A percentile compares a stretch with the other conserved stretches of the same genome.
Conservation (phyloP, 2,113 vertebrate genomes). For the Cyprinodon tularosa region DNA sequence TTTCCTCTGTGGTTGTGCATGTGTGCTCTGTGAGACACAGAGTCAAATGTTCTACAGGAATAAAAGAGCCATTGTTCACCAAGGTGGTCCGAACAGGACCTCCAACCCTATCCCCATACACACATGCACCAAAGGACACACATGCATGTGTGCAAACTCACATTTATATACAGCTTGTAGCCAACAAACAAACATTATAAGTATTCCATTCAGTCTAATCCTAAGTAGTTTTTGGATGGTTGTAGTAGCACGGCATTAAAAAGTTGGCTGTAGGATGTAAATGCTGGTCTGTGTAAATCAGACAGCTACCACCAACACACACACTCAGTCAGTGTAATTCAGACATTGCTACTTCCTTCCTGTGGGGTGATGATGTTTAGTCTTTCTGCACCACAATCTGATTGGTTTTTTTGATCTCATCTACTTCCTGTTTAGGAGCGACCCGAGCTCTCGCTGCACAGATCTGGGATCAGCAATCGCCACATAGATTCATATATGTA, state of each 20-base stretch:
- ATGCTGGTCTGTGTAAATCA: conserved; percentile 65
- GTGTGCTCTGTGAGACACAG: conserved; percentile 45
- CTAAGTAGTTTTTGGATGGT: conserved; percentile 59
- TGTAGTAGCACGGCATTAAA: conserved; percentile 72
- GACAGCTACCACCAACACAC: conserved; percentile 24
- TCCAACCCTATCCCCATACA: conserved; percentile 31
- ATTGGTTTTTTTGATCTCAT: conserved; percentile 70
- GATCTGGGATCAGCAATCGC: conserved; percentile 55
- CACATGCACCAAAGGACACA: conserved; percentile 2
- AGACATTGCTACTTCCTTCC: conserved; percentile 77
- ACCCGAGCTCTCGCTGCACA: conserved; percentile 24
- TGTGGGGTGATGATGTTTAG: conserved; percentile 81
- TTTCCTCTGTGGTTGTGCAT: conserved; percentile 12
- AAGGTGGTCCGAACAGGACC: conserved; percentile 79
- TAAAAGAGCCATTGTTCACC: conserved; percentile 82
- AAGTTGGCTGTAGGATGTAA: conserved; percentile 79
- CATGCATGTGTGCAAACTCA: conserved; percentile 18
- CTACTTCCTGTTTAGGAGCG: conserved; percentile 64
- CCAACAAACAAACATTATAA: conserved; percentile 52
- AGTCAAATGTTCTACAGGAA: conserved; percentile 58
- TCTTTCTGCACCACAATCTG: conserved; percentile 69
- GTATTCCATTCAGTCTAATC: conserved; percentile 57
- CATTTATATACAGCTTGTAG: conserved; percentile 40
- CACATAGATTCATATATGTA: conserved; percentile 32
- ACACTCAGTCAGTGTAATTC: conserved; percentile 64